Evolutionary conservation across 1,140 invertebrate genomes (phyloP).

Genomic region (Metaphire vulgaris): DNA sequence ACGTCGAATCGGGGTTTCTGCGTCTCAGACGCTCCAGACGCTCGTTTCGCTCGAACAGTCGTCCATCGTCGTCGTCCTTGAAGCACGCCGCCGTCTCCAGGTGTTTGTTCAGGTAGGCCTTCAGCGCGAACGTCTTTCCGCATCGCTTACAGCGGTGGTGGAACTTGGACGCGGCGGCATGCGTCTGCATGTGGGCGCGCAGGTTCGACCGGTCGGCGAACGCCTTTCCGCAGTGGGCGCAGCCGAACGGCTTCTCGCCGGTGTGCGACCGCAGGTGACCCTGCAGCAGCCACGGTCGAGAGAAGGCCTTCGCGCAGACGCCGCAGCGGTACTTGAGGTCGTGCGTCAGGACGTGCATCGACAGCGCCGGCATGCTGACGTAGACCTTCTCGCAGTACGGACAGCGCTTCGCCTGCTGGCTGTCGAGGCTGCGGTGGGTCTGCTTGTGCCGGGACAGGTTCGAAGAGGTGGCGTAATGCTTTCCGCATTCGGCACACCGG

Average conservation of each 20-base stretch:
- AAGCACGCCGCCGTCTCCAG: slow-evolving; percentile 86
- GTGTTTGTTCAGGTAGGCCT: slow-evolving; percentile 98
- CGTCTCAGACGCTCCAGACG: no score
- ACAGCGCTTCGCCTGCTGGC: slow-evolving; percentile 84
- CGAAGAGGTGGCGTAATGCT: slow-evolving; percentile 89
- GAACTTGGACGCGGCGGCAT: slow-evolving; percentile 76
- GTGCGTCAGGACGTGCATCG: slow-evolving; percentile 96
- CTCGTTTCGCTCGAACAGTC: no score
- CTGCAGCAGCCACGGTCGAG: slow-evolving; percentile 86
- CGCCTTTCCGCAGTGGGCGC: slow-evolving; percentile 95
- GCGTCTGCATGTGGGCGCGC: slow-evolving; percentile 97
- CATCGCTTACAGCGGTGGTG: slow-evolving; percentile 89
- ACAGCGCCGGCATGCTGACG: slow-evolving; percentile 92
- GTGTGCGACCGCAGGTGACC: no score
- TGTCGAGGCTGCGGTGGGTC: slow-evolving; percentile 86
- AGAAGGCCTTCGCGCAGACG: slow-evolving; percentile 91
- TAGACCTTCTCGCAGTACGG: slow-evolving; percentile 85
- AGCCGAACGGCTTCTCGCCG: no score
- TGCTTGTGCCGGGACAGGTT: slow-evolving; percentile 94
- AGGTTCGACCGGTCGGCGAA: slow-evolving; percentile 97
- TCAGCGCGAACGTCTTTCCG: slow-evolving; percentile 91
- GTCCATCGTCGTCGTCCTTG: slow-evolving; percentile 68
- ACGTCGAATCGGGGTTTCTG: no score
- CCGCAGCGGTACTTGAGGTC: no score
- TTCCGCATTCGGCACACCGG: slow-evolving; percentile 90